Percentiles rank a stretch among this genome's conserved stretches.
Conservation (phyloP, 1,140 invertebrate genomes). For the Ceratina japonica region DNA sequence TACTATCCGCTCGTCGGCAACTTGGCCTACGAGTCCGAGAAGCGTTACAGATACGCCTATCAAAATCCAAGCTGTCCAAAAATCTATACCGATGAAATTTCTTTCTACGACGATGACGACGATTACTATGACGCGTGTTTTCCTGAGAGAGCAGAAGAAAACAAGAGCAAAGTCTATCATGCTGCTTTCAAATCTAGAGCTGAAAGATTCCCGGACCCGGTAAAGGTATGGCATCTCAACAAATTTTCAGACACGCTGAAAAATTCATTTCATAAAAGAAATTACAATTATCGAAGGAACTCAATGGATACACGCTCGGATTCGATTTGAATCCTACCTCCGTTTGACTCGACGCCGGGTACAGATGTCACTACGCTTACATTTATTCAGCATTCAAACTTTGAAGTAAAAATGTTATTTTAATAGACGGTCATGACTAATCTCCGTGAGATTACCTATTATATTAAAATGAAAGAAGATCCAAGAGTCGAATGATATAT, state of each 20-base stretch:
- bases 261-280: neutral
- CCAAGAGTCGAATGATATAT: no score
- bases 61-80: neutral
- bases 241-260: neutral
- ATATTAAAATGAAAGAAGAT: no score
- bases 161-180: constrained; percentile 44
- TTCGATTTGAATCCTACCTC: neutral
- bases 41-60: constrained; percentile 23
- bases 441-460: no score
- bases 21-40: constrained; percentile 54
- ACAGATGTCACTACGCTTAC: constrained; percentile 20
- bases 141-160: neutral
- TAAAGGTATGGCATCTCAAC: constrained; percentile 20
- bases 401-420: no score
- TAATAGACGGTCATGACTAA: no score
- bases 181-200: constrained; percentile 60
- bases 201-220: constrained; percentile 35
- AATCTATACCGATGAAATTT: neutral
- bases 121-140: neutral
- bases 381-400: neutral
- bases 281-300: neutral
- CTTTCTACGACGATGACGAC: neutral
- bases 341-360: no score
- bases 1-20: constrained; percentile 50
- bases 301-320: neutral